Evolutionary conservation across 2,888 invertebrate genomes (phyloP).

Genomic region (Harmothoe impar): DNA sequence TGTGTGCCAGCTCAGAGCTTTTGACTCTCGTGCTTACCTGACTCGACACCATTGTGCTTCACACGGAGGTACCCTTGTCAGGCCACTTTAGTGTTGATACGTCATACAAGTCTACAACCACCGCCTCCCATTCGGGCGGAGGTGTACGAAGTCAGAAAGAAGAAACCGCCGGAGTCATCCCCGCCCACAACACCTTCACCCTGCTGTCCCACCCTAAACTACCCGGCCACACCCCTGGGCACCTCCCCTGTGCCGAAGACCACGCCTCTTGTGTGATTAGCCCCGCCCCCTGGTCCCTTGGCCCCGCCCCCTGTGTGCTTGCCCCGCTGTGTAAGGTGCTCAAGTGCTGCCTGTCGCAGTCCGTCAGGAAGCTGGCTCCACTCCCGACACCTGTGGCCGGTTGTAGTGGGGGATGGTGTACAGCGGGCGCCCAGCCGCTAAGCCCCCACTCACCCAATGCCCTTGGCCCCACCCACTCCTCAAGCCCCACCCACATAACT

Average conservation of each 20-base stretch:
- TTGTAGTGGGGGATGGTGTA: constrained; percentile 45
- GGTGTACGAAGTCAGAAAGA: too few relatives aligned
- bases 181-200: too few relatives aligned
- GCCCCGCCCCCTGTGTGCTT: constrained; percentile 29
- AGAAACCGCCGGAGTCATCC: too few relatives aligned
- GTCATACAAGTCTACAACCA: neutral
- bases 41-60: neutral
- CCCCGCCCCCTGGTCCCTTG: neutral
- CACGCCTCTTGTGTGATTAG: neutral
- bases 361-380: constrained; percentile 6
- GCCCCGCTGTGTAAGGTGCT: constrained; percentile 36
- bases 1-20: neutral
- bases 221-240: neutral
- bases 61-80: neutral
- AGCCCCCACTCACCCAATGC: constrained; percentile 52
- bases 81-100: neutral
- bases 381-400: constrained; percentile 41
- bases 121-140: neutral
- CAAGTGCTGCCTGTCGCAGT: constrained; percentile 14
- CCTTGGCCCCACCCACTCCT: constrained; percentile 26
- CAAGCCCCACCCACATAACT: neutral
- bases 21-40: neutral
- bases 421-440: constrained; percentile 16
- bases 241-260: neutral
- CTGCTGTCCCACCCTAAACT: too few relatives aligned